Base-by-base conservation (phyloP, 2,888 invertebrate genomes). In the Polietes domitor region DNA sequence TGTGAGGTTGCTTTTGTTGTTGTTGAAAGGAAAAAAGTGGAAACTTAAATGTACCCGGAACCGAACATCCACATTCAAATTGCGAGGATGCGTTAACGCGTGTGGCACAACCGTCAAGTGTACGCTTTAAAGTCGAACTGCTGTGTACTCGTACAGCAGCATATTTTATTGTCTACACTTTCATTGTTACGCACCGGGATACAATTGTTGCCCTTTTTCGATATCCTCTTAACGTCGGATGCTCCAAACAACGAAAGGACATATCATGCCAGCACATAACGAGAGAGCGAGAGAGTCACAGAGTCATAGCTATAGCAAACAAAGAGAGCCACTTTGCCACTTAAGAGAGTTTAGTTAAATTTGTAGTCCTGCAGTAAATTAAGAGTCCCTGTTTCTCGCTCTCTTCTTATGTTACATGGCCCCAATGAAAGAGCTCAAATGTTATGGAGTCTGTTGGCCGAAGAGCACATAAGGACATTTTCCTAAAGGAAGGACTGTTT, bases 181-280 rank as follows among this genome's bases (percentile, higher is more conserved):
- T 68, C 68, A 43, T 68, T 68, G 68, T 43, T 68, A 68, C 68
- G 68, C 68, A 68, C 68, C 68, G 68, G 68, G 68, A 68, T 68
- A 43, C 68, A 37, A 68, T 43, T 68, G 68, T 41, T 65, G 65
- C 12, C 68, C 43, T 37, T 43, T 32, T 68, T 41, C 21, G 41
- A 43, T 68, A 43, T 24, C 68, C 24, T 58, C 26, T 26, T 58
- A 58, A 15, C 58, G 26, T 58, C 58, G 26, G 26, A 24, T 58
- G 26, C 26, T 58, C 26, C 53, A 9, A 2, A 19, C 53, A 53
- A 4, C 47, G 5, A 53, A 37, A 37, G 21, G 21, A 7, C 53
- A 53, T 53, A 19, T 53, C 53, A 24, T 61, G 47, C 28, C 24
- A 15, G 28, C 28, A 47, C 26, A 15, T 26, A 32, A 32, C 3